These are phyloP conservation scores for Empis stercorea DNA, from an alignment of 2,888 invertebrate genomes.

Conservation along the genomic window DNA sequence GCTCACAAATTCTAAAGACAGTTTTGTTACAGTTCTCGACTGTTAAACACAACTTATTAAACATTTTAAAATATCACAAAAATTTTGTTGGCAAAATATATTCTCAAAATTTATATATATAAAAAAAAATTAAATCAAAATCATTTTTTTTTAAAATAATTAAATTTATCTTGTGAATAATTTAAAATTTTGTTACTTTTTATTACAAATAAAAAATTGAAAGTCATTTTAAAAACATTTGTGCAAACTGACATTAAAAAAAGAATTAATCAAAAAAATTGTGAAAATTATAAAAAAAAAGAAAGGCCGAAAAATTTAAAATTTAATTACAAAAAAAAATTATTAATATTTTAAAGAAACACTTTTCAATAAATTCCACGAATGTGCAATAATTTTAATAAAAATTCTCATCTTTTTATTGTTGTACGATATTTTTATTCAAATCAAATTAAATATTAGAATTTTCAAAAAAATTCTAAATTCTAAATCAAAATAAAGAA, in stretches of 20 bases:
- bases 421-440: slow-evolving; percentile 7
- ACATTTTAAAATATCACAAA: too few species aligned
- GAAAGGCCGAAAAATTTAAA: too few species aligned
- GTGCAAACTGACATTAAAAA: neutral
- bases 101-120: neutral
- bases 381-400: slow-evolving; percentile 15
- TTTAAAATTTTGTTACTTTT: too few species aligned
- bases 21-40: slow-evolving; percentile 31
- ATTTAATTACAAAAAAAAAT: too few species aligned
- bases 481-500: slow-evolving; percentile 20
- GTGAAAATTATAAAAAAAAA: too few species aligned
- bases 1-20: slow-evolving; percentile 14
- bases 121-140: neutral
- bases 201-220: neutral
- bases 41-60: slow-evolving; percentile 25
- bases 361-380: slow-evolving; percentile 7
- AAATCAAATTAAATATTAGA: too few species aligned
- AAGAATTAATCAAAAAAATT: too few species aligned
- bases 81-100: too few species aligned
- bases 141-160: too few species aligned
- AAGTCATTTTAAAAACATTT: slow-evolving; percentile 2
- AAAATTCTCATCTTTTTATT: slow-evolving; percentile 8
- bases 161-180: too few species aligned
- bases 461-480: slow-evolving; percentile 26
- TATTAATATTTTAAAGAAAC: too few species aligned